phyloP scores from a whole-genome alignment of 2,797 vertebrate genomes.

The Morus bassanus region DNA sequence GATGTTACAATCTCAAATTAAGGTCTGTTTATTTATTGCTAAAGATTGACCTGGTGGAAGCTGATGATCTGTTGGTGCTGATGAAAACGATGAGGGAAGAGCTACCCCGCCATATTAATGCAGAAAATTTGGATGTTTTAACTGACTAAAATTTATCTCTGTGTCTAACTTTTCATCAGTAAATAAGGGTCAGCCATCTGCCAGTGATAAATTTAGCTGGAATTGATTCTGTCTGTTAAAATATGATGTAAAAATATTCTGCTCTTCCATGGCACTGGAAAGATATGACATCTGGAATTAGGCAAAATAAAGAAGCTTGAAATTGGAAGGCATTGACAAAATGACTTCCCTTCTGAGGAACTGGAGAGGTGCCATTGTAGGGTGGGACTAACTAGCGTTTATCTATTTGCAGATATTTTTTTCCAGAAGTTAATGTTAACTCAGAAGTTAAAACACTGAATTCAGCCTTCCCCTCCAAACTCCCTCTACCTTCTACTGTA shows the following conservation, averaged over 20 bases:
- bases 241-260: constrained; percentile 72
- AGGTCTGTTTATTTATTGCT: not conserved
- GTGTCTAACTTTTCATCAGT: constrained; percentile 63
- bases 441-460: not conserved
- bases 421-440: not conserved
- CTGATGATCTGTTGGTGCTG: not conserved
- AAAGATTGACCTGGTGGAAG: not conserved
- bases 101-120: not conserved
- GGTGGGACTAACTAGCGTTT: not conserved
- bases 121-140: constrained; percentile 1
- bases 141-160: constrained; percentile 58
- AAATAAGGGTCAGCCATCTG: constrained; percentile 78
- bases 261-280: constrained; percentile 66
- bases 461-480: not conserved
- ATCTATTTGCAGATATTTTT: rapidly evolving
- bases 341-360: constrained; percentile 56
- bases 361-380: constrained; percentile 24
- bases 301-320: constrained; percentile 57
- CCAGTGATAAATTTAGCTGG: constrained; percentile 67
- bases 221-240: constrained; percentile 68
- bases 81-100: not conserved
- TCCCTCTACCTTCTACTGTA: not conserved
- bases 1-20: not conserved
- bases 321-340: constrained; percentile 40
- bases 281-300: constrained; percentile 68